Evolutionary conservation across 2,113 vertebrate genomes (phyloP).

Genomic region (Turnix velox): DNA sequence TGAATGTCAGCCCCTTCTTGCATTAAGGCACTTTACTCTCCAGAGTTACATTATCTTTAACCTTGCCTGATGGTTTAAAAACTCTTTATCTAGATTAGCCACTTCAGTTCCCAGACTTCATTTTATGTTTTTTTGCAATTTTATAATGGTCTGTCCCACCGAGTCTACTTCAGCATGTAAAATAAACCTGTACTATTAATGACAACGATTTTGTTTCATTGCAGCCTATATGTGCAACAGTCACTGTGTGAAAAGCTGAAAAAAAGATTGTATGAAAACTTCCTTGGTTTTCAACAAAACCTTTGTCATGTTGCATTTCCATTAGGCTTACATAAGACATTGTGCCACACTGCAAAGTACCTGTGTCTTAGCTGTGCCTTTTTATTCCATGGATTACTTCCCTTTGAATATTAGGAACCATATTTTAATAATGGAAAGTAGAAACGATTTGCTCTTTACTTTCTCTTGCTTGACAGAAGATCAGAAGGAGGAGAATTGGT

Average conservation of each 20-base stretch:
- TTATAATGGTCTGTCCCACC: background rate
- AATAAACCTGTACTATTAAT: background rate
- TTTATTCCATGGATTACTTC: background rate
- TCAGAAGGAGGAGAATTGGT: background rate
- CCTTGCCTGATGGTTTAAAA: background rate
- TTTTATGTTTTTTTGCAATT: background rate
- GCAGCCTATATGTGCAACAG: background rate
- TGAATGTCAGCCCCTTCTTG: no score
- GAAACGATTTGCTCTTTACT: background rate
- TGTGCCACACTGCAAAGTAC: background rate
- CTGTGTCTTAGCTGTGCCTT: background rate
- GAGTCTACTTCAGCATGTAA: background rate
- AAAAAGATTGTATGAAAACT: background rate
- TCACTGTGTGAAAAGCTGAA: background rate
- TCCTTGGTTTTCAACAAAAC: background rate
- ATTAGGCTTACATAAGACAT: background rate
- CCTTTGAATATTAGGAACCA: background rate
- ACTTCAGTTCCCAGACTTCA: background rate
- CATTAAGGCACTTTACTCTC: background rate
- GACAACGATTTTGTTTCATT: background rate
- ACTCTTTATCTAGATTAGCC: background rate
- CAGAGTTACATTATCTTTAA: background rate
- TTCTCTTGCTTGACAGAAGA: background rate
- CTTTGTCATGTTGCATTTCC: background rate
- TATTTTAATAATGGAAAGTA: background rate